Base-by-base conservation (phyloP, 2,888 invertebrate genomes). In the Selenia dentaria region DNA sequence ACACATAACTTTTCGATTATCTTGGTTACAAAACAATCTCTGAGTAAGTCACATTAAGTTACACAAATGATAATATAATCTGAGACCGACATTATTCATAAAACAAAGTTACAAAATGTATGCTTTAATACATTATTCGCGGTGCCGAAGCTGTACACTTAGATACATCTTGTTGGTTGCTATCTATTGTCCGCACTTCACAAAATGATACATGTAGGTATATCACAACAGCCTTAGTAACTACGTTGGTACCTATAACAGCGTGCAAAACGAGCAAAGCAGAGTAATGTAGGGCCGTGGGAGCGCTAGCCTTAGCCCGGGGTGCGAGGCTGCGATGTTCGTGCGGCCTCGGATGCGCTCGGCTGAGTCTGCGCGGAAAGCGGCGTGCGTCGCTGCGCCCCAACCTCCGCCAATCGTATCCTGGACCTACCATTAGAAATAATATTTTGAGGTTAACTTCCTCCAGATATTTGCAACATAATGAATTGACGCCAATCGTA, bases 361-460 rank as follows among this genome's bases (percentile, higher is more conserved):
- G 85, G 74, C 55, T 49, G 47, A 41, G 47, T 37, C 28, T 48
- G 59, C 53, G 55, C 54, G 80, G 80, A 83, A 67, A 51, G 80
- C 84, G 48, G 37, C 48, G 38, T 39, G 48, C 62, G 57, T 39
- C 58, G 64, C 70, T 68, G 66, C 72, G 73, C 83, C 73, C 54
- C 66, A 50, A 63, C 67, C 72, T 70, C 70, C 73, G 66, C 76
- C 83, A 81, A 85, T 83, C 76, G 81, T 76, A 81, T 79, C 76
- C 83, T 79, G 77, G 79, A 75, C 78, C 80, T 82, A 85, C 80
- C 81, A 79, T 83, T 78, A 86, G 81, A 83, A 88, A 85, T 83
- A 84, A 77, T 80, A 79, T 83, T 87, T 90, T 86, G 83, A 89
- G 90, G 90, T 90, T 90, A 89, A 73, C 74, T 82, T 80, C 66